phyloP scores from a whole-genome alignment of 2,888 invertebrate genomes.

The Drosophila quinaria region DNA sequence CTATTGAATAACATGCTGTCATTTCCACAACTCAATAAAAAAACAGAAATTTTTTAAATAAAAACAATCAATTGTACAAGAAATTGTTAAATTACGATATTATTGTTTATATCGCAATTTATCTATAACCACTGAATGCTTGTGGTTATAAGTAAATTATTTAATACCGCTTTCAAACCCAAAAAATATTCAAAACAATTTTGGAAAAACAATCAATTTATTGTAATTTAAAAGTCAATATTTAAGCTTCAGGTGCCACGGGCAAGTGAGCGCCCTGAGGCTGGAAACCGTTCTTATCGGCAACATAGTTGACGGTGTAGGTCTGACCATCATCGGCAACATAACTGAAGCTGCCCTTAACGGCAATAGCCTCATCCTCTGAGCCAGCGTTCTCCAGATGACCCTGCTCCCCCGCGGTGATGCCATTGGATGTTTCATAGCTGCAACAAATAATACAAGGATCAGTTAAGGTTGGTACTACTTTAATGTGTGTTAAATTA shows the following conservation, averaged over 20 bases:
- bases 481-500: slow-evolving; percentile 15
- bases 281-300: slow-evolving; percentile 85
- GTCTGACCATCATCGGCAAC: slow-evolving; percentile 87
- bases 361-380: slow-evolving; percentile 80
- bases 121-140: not conserved
- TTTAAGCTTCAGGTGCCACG: slow-evolving; percentile 82
- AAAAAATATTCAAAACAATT: not conserved
- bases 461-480: not conserved
- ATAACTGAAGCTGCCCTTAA: slow-evolving; percentile 83
- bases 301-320: slow-evolving; percentile 87
- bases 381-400: slow-evolving; percentile 76
- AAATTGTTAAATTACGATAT: not conserved
- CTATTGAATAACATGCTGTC: not conserved
- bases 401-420: slow-evolving; percentile 48
- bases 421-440: slow-evolving; percentile 3
- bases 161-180: not conserved
- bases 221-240: not conserved
- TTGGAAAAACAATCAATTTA: slow-evolving; percentile 18
- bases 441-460: not conserved
- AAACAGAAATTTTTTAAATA: not conserved
- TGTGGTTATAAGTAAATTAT: too few relatives aligned
- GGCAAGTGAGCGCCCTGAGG: slow-evolving; percentile 87
- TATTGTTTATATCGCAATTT: not conserved
- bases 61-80: not conserved
- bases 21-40: not conserved